phyloP scores from a whole-genome alignment of 1,140 invertebrate species.

The Stegodyphus dumicola region DNA sequence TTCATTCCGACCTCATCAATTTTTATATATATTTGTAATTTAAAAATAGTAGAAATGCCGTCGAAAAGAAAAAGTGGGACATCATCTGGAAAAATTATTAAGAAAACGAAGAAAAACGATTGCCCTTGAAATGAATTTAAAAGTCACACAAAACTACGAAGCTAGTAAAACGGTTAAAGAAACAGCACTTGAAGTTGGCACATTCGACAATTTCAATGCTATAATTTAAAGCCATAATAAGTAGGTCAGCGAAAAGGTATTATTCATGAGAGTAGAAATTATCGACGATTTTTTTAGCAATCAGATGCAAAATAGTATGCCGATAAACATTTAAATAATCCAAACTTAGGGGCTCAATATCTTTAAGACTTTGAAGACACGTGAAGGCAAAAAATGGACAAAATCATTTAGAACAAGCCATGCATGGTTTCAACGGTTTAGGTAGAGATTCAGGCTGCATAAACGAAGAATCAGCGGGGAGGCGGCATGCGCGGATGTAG shows the following conservation, averaged over 20 bases:
- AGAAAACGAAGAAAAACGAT: not conserved
- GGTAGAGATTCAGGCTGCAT: not conserved
- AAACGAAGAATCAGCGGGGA: not conserved
- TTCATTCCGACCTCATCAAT: not conserved
- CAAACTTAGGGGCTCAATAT: not conserved
- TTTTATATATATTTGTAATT: not conserved
- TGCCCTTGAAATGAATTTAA: not conserved
- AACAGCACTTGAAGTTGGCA: not conserved
- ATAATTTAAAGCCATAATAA: not conserved
- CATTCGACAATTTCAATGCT: not conserved
- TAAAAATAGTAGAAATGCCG: not conserved
- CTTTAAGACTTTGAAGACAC: not conserved
- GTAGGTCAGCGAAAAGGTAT: not conserved
- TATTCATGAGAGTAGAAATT: not conserved
- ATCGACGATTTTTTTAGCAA: not conserved
- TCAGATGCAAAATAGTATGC: not conserved
- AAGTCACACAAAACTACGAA: not conserved
- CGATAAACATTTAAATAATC: not conserved
- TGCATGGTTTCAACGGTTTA: not conserved
- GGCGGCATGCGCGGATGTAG: not conserved
- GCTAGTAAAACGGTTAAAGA: not conserved
- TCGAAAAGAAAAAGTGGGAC: not conserved
- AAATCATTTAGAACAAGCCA: not conserved
- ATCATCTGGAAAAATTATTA: not conserved
- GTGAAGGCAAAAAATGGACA: not conserved